Base-by-base conservation (phyloP, 1,140 invertebrate species). In the Drosophila persimilis region DNA sequence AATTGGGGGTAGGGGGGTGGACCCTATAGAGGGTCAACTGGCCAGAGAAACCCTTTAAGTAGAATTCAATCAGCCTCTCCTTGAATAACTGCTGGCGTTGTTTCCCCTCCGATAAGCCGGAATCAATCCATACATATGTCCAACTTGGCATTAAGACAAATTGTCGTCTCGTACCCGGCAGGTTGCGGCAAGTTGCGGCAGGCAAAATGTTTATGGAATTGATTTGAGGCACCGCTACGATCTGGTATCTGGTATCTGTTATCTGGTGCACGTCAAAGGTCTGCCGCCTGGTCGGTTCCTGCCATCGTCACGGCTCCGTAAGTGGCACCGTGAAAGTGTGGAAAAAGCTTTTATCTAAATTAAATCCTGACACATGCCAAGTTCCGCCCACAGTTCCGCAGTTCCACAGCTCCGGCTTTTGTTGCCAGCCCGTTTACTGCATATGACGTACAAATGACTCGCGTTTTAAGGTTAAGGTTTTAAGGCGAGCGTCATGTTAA, bases 281-380 rank as follows among this genome's bases (percentile, higher is more conserved):
- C 24, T 26, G 24, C 24, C 24, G 24, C 4, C 4, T 26, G 24
- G 24, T 50, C 50, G 41, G 54, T 47, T 26, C 17, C 51, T 1
- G 41, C 35, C 11, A 39, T 39, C 35, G 35, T 39, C 35, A 39
- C 35, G 35, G 35, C 35, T 39, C 35, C 4, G 46, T 29, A 41
- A 55, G 48, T 29, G 48, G 44, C 26, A n/a, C 13, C 26, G 17
- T 8, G 20, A 46, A 57, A 50, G 59, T 55, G 56, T 72, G 61
- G 62, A 56, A 83, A 39, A 88, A 88, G 79, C 83, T 88, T 88
- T 88, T 88, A 88, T 88, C 83, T 83, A 88, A 88, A 88, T 88
- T 88, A 88, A 88, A 88, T 86, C 83, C 83, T 63, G 48, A 59
- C 66, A 59, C 61, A 77, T 66, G 52, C 69, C 50, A 62, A 52